Evolutionary conservation across 1,140 invertebrate species (phyloP).

Genomic region (Tetragnatha versicolor): DNA sequence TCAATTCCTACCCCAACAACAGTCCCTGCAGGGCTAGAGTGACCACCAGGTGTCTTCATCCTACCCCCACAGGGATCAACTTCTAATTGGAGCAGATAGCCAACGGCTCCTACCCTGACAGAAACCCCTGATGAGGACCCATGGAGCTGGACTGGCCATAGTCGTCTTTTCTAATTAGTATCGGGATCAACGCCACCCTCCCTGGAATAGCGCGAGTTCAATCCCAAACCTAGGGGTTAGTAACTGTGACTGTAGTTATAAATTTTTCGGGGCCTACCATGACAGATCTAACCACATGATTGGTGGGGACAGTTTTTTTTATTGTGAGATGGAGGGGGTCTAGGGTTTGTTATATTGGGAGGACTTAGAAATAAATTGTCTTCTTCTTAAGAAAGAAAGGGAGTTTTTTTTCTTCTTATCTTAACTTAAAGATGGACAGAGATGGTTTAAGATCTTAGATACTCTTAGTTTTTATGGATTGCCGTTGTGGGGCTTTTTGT

Average conservation of each 20-base stretch:
- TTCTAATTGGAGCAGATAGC: constrained; percentile 54
- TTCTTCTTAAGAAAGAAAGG: constrained; percentile 39
- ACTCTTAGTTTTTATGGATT: constrained; percentile 50
- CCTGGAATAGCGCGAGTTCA: no score
- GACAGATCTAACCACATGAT: constrained; percentile 51
- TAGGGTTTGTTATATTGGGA: constrained; percentile 39
- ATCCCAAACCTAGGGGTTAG: constrained; percentile 20
- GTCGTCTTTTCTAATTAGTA: constrained; percentile 54
- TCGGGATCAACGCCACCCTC: constrained; percentile 31
- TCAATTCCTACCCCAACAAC: constrained; percentile 8
- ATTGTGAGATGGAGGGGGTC: not conserved
- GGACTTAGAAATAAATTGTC: constrained; percentile 55
- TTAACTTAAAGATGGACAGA: constrained; percentile 33
- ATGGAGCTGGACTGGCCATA: constrained; percentile 8
- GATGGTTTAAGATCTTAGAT: constrained; percentile 46
- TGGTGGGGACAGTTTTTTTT: constrained; percentile 49
- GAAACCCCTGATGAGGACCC: constrained; percentile 47
- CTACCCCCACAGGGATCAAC: constrained; percentile 37
- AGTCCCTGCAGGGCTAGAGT: not conserved
- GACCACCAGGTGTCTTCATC: constrained; percentile 38
- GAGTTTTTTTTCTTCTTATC: constrained; percentile 2
- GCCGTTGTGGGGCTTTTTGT: not conserved
- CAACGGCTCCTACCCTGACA: constrained; percentile 19
- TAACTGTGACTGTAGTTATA: constrained; percentile 51
- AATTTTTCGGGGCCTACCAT: constrained; percentile 44